Base-by-base conservation (phyloP, 2,113 vertebrate genomes). In the Plecturocebus donacophilus region DNA sequence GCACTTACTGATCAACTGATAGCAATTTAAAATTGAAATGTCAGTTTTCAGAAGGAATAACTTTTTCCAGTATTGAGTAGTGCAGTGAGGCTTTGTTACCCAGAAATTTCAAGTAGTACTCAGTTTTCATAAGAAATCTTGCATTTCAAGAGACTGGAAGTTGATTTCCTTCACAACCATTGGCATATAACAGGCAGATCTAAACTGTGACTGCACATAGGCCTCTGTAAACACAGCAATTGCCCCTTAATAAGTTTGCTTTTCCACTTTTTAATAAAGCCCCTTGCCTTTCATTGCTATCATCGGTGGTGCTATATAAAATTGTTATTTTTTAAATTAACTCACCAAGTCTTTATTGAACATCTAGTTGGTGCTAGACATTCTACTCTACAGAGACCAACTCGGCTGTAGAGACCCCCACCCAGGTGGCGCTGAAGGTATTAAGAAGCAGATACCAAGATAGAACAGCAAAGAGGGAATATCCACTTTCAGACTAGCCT, bases 21-120 rank as follows among this genome's bases (percentile, higher is more conserved):
- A 30, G 2, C 40, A 70, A 92, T 70, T 90, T 87, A 54, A 97
- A 92, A 86, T 56, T 79, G 42, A 96, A 90, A 81, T 32, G 17
- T 89, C 52, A 42, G 16, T 94, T 96, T 95, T 95, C 32, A 58
- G 42, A 89, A 85, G 32, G n/a, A 58, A 30, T 79, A 79, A 58
- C 1, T 93, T 79, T 32, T 66, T 95, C 14, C 21, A 85, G 13
- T 75, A 80, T 58, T 19, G 40, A 19, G 49, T 58, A 71, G 14
- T 91, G 58, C 20, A 66, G 1, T 73, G 11, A 81, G 66, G 30
- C 17, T 79, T 64, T 88, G 32, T 82, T 93, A 64, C n/a, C 21
- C 12, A 66, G 56, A 77, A 52, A 61, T 84, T 90, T 87, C 61
- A 85, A 49, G 30, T 77, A 5, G 6, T 71, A 71, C 20, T 81